Evolutionary conservation across 2,797 vertebrate genomes (phyloP).

Genomic region (Spinibarbus caldwelli): DNA sequence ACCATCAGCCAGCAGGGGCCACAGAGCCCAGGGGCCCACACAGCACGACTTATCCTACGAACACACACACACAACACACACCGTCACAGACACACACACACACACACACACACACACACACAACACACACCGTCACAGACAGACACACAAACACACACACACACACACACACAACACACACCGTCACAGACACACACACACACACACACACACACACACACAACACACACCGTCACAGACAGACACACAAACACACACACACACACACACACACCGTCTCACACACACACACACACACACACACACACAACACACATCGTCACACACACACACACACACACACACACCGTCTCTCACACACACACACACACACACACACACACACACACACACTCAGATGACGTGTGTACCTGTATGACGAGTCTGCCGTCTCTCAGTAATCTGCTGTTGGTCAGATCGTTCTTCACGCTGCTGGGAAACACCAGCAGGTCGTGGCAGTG

Average conservation of each 20-base stretch:
- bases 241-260: conserved; percentile 52
- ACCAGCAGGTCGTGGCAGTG: conserved; percentile 85
- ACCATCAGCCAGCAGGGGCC: conserved; percentile 74
- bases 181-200: background rate
- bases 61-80: conserved; percentile 47
- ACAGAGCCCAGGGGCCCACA: conserved; percentile 82
- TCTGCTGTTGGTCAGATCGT: conserved; percentile 76
- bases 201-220: background rate
- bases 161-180: background rate
- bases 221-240: background rate
- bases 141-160: background rate
- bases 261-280: conserved; percentile 66
- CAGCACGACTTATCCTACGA: conserved; percentile 88
- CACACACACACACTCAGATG: conserved; percentile 44
- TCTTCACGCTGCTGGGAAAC: conserved; percentile 83
- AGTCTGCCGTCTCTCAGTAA: conserved; percentile 83
- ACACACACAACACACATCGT: background rate
- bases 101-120: conserved; percentile 22
- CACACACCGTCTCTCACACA: background rate
- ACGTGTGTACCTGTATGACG: conserved; percentile 87
- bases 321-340: background rate
- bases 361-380: background rate
- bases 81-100: conserved; percentile 37
- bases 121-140: background rate
- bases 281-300: background rate